Evolutionary conservation across 2,888 invertebrate species (phyloP).

Genomic region (Ellobium chinense): DNA sequence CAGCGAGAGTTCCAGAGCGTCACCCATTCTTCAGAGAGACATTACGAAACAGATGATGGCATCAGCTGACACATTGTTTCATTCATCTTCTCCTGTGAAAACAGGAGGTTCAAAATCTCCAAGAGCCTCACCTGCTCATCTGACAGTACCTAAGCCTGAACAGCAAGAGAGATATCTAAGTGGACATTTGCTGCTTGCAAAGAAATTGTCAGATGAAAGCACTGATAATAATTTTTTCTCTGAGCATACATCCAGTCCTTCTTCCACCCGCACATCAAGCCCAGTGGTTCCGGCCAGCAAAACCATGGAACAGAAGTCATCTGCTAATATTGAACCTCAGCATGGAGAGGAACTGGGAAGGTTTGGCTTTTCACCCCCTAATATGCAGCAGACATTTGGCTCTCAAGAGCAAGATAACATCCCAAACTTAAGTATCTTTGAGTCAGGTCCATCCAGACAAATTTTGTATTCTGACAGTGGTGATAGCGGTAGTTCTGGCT

Average conservation of each 20-base stretch:
- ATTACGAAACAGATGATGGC: background rate
- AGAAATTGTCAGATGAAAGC: slow-evolving; percentile 79
- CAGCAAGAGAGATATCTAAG: slow-evolving; percentile 55
- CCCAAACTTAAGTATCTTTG: slow-evolving; percentile 41
- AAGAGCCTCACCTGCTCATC: slow-evolving; percentile 42
- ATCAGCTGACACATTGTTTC: background rate
- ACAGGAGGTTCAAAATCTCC: slow-evolving; percentile 1
- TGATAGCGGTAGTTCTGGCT: background rate
- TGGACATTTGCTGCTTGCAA: slow-evolving; percentile 79
- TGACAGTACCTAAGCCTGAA: slow-evolving; percentile 39
- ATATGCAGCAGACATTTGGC: background rate
- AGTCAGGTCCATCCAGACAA: background rate
- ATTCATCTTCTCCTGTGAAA: slow-evolving; percentile 20
- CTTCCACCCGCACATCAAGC: slow-evolving; percentile 35
- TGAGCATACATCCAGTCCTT: slow-evolving; percentile 34
- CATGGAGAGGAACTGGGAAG: background rate
- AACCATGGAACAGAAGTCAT: slow-evolving; percentile 11
- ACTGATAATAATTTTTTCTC: slow-evolving; percentile 59
- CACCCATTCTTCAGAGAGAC: slow-evolving; percentile 11
- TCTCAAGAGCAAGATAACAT: slow-evolving; percentile 17
- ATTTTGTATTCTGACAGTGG: background rate
- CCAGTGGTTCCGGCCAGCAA: slow-evolving; percentile 16
- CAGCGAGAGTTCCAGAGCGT: background rate
- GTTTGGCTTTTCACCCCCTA: background rate
- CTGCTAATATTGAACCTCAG: background rate